phyloP scores from a whole-genome alignment of 2,888 invertebrate genomes.

The Nomada fabriciana region DNA sequence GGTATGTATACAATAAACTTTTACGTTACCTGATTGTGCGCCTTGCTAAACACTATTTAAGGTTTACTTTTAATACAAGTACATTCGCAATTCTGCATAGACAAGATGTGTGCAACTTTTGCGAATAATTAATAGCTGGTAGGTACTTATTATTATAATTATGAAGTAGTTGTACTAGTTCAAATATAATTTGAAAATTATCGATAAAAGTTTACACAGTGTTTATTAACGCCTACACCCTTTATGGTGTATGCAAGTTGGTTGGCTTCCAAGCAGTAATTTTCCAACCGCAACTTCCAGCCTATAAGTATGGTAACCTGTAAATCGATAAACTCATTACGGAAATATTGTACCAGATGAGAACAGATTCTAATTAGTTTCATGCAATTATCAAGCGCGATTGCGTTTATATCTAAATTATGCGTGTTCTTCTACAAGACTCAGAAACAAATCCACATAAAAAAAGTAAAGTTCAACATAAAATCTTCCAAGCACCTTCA shows the following conservation, averaged over 20 bases:
- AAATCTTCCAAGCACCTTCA: no score
- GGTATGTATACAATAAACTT: no score
- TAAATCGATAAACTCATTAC: slow-evolving; percentile 24
- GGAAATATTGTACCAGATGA: slow-evolving; percentile 3
- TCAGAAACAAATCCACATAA: no score
- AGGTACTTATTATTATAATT: not conserved
- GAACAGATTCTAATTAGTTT: slow-evolving; percentile 11
- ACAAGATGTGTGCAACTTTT: no score
- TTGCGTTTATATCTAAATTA: not conserved
- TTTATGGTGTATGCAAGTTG: slow-evolving; percentile 17
- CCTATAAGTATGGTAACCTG: not conserved
- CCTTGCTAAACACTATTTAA: no score
- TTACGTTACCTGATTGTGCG: no score
- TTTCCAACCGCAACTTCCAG: slow-evolving; percentile 15
- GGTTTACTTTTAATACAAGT: no score
- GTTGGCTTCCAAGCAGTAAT: slow-evolving; percentile 30
- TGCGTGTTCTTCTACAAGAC: not conserved
- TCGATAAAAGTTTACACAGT: slow-evolving; percentile 5
- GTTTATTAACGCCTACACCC: slow-evolving; percentile 16
- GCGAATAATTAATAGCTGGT: not conserved
- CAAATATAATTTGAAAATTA: slow-evolving; percentile 11
- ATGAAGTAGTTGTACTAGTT: not conserved
- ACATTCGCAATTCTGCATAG: no score
- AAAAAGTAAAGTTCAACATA: no score
- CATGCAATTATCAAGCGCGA: not conserved